Conservation (phyloP, 2,888 invertebrate genomes). For the Acrocera orbiculus region DNA sequence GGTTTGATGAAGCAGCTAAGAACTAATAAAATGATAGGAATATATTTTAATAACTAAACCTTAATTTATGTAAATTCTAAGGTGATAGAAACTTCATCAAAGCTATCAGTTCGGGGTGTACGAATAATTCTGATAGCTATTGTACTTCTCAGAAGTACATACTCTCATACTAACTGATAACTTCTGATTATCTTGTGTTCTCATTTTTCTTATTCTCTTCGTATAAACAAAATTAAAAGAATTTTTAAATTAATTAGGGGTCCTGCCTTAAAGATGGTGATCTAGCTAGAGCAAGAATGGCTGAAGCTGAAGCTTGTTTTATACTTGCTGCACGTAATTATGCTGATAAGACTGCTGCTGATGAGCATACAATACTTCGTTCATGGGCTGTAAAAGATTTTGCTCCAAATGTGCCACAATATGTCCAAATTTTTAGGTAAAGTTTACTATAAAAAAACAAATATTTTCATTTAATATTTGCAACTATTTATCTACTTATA, state of each 20-base stretch:
- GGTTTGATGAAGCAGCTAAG: too few relatives aligned
- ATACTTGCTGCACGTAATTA: conserved; percentile 91
- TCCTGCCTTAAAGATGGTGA: conserved; percentile 94
- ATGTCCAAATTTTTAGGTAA: conserved; percentile 80
- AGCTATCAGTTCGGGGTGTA: too few relatives aligned
- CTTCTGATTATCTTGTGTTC: not conserved
- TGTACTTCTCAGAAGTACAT: too few relatives aligned
- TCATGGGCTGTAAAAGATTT: conserved; percentile 99
- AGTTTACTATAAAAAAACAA: too few relatives aligned
- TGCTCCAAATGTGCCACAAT: conserved; percentile 90
- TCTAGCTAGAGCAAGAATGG: conserved; percentile 86
- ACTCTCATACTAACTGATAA: not conserved
- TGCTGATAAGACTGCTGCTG: conserved; percentile 90
- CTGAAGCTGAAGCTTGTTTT: conserved; percentile 94
- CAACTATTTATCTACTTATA: conserved; percentile 16
- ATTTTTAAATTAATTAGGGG: conserved; percentile 40
- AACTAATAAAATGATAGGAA: too few relatives aligned
- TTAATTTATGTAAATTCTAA: too few relatives aligned
- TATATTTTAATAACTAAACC: too few relatives aligned
- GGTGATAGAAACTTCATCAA: too few relatives aligned
- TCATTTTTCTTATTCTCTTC: not conserved
- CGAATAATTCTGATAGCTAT: too few relatives aligned
- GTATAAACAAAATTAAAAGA: not conserved
- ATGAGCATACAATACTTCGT: conserved; percentile 56
- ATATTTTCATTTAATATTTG: not conserved